A percentile compares a stretch with the other conserved stretches of the same genome.
These are phyloP conservation scores for Columbina picui DNA, from an alignment of 2,113 vertebrate species.

Conservation along the genomic window DNA sequence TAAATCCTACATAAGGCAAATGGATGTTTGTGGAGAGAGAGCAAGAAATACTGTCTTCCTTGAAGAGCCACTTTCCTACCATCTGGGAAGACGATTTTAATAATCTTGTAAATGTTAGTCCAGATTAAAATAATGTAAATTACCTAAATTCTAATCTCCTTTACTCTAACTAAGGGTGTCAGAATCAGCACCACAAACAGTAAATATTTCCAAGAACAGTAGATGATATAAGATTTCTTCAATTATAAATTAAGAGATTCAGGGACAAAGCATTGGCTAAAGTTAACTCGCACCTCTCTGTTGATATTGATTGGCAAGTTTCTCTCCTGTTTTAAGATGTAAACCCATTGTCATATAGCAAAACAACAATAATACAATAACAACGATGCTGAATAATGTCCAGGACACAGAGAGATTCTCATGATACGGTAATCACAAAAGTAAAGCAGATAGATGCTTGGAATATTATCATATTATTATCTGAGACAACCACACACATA, in stretches of 20 bases:
- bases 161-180: not conserved
- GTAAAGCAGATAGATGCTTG: not conserved
- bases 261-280: not conserved
- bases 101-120: not conserved
- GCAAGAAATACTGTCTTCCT: not conserved
- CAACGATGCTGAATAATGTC: not conserved
- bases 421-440: not conserved
- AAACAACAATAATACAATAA: not conserved
- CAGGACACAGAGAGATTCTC: not conserved
- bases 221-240: not conserved
- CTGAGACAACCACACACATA: not conserved
- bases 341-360: not conserved
- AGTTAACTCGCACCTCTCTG: not conserved
- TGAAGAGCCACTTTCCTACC: not conserved
- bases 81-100: not conserved
- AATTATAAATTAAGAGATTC: not conserved
- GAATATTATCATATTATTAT: not conserved
- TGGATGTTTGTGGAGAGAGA: not conserved
- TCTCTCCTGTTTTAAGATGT: not conserved
- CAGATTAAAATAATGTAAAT: not conserved
- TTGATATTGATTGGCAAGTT: not conserved
- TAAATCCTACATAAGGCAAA: not conserved
- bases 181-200: not conserved
- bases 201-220: not conserved
- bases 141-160: not conserved